Evolutionary conservation across 2,888 invertebrate species (phyloP).

Genomic region (Bombyx huttoni): DNA sequence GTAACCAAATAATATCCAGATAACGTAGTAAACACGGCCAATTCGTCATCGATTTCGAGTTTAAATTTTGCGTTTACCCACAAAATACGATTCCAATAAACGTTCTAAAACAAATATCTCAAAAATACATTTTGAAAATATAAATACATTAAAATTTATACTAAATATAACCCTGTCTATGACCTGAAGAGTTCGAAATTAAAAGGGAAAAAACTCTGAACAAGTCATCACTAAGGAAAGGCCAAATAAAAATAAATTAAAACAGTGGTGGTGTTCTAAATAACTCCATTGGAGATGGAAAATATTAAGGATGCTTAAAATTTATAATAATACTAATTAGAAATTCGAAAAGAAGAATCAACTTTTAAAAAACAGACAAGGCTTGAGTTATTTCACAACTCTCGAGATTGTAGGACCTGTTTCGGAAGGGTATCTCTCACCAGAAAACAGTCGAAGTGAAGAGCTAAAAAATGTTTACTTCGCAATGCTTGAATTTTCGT

Average conservation of each 20-base stretch:
- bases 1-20: neutral
- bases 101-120: constrained; percentile 66
- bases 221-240: constrained; percentile 54
- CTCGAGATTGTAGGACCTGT: constrained; percentile 31
- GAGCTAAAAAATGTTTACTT: too few relatives aligned
- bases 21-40: constrained; percentile 33
- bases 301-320: constrained; percentile 2
- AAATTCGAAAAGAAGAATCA: constrained; percentile 5
- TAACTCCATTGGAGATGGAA: constrained; percentile 2
- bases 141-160: constrained; percentile 72
- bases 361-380: constrained; percentile 37
- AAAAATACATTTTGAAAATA: constrained; percentile 72
- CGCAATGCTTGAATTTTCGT: too few relatives aligned
- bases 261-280: constrained; percentile 10
- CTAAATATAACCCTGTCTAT: constrained; percentile 73
- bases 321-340: constrained; percentile 5
- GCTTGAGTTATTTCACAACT: constrained; percentile 52
- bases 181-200: constrained; percentile 68
- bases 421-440: neutral
- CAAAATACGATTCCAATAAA: constrained; percentile 71
- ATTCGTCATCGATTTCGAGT: constrained; percentile 52
- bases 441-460: too few relatives aligned
- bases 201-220: constrained; percentile 54
- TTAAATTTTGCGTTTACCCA: constrained; percentile 62
- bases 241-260: constrained; percentile 9